phyloP scores from a whole-genome alignment of 1,140 invertebrate genomes.

The Drosophila sechellia region DNA sequence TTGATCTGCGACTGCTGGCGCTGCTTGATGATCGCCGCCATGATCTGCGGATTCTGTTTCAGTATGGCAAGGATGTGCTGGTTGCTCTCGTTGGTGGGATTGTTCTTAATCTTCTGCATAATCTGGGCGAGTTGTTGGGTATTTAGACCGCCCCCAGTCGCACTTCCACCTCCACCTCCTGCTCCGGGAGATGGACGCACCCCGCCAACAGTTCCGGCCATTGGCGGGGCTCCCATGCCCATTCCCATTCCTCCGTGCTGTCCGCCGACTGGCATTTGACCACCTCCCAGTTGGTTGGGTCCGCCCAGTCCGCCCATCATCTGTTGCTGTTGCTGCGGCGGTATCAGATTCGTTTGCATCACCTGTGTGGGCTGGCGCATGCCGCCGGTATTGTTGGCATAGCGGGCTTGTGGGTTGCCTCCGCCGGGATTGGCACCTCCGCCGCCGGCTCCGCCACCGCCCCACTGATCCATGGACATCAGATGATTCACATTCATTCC shows the following conservation, averaged over 20 bases:
- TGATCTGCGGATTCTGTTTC: slow-evolving; percentile 97
- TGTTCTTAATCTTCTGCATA: slow-evolving; percentile 94
- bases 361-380: slow-evolving; percentile 85
- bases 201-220: slow-evolving; percentile 53
- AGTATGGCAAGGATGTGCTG: slow-evolving; percentile 96
- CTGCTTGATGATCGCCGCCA: slow-evolving; percentile 98
- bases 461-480: slow-evolving; percentile 90
- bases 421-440: slow-evolving; percentile 32
- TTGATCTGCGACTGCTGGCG: slow-evolving; percentile 87
- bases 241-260: slow-evolving; percentile 65
- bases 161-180: slow-evolving; percentile 80
- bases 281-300: slow-evolving; percentile 72
- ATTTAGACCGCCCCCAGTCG: slow-evolving; percentile 87
- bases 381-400: slow-evolving; percentile 62
- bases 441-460: slow-evolving; percentile 41
- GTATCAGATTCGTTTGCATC: slow-evolving; percentile 71
- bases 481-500: slow-evolving; percentile 84
- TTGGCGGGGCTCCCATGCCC: slow-evolving; percentile 62
- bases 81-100: slow-evolving; percentile 94
- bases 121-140: slow-evolving; percentile 95
- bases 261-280: slow-evolving; percentile 70
- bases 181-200: slow-evolving; percentile 81
- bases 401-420: slow-evolving; percentile 55
- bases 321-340: slow-evolving; percentile 83
- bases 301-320: slow-evolving; percentile 73